These are phyloP conservation scores for Emberiza fucata DNA, from an alignment of 2,113 vertebrate species.

Conservation along the genomic window DNA sequence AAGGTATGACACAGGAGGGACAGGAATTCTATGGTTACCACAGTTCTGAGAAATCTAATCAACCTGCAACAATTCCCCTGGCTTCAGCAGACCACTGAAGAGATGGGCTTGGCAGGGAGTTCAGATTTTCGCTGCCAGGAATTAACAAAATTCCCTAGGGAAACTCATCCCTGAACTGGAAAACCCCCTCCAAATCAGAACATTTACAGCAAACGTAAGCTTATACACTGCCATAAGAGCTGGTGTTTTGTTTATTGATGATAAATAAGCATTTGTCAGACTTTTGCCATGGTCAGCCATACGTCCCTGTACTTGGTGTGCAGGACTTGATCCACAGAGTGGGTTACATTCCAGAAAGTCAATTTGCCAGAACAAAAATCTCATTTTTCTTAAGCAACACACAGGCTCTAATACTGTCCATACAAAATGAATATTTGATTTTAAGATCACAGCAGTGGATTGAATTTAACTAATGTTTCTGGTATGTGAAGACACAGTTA, in stretches of 20 bases:
- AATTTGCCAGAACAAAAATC: not conserved
- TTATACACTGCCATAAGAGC: not conserved
- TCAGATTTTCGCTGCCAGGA: not conserved
- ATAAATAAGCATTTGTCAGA: not conserved
- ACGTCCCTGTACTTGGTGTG: rapidly evolving
- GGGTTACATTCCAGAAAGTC: not conserved
- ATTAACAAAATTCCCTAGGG: not conserved
- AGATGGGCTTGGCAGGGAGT: not conserved
- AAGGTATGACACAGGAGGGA: not conserved
- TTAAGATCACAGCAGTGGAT: not conserved
- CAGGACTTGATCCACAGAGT: not conserved
- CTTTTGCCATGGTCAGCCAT: not conserved
- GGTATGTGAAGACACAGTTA: not conserved
- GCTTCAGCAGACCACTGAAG: not conserved
- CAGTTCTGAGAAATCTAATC: not conserved
- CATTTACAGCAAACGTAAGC: not conserved
- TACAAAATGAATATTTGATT: not conserved
- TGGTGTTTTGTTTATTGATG: not conserved
- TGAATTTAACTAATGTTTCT: not conserved
- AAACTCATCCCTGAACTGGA: not conserved
- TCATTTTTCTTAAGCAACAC: not conserved
- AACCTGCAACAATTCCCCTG: not conserved
- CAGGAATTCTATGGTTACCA: not conserved
- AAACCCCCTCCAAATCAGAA: not conserved
- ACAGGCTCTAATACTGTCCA: not conserved